Evolutionary conservation across 2,888 invertebrate species (phyloP).

Genomic region (Euzetes globulus): DNA sequence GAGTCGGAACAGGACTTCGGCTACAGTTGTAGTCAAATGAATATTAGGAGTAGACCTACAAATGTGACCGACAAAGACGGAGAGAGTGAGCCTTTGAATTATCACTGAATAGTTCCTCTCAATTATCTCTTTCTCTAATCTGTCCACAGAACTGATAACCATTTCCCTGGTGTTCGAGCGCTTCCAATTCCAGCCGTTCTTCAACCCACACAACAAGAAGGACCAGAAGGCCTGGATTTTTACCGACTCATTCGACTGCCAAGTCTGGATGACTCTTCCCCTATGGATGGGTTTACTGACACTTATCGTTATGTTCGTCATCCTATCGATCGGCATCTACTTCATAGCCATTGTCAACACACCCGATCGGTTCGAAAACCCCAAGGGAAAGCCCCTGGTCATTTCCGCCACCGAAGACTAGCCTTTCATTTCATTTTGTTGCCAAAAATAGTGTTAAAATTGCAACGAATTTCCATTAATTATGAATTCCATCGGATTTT

Average conservation of each 20-base stretch:
- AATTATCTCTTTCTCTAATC: no score
- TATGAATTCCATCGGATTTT: no score
- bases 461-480: no score
- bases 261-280: constrained; percentile 81
- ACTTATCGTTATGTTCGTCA: constrained; percentile 64
- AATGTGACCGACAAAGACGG: background rate
- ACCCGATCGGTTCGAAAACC: constrained; percentile 96
- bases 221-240: constrained; percentile 49
- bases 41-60: background rate
- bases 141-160: no score
- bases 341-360: constrained; percentile 92
- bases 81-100: no score
- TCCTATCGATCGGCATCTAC: constrained; percentile 73
- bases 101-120: no score
- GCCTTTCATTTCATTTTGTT: background rate
- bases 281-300: constrained; percentile 86
- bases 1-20: background rate
- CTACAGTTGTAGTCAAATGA: background rate
- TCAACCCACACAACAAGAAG: background rate
- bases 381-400: constrained; percentile 91
- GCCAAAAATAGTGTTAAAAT: no score
- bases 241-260: constrained; percentile 72
- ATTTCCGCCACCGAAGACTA: constrained; percentile 51
- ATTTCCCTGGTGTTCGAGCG: background rate
- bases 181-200: background rate